Conservation (phyloP, 2,113 vertebrate species). For the Heliornis fulica region DNA sequence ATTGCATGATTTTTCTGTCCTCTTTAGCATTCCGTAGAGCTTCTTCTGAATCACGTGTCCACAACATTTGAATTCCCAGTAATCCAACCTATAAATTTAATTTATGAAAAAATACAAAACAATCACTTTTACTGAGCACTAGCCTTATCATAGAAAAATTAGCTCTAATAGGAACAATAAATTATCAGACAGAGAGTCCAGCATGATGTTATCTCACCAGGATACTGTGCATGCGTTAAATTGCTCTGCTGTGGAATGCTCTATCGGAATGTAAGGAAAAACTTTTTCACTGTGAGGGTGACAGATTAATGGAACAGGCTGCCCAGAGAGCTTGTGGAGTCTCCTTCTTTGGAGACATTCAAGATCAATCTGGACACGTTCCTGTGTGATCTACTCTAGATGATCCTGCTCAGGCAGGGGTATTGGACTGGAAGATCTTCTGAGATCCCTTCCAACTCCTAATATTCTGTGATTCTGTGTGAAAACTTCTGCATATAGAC, state of each 20-base stretch:
- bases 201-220: not conserved
- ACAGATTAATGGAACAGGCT: too few relatives aligned
- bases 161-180: not conserved
- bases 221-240: not conserved
- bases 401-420: too few relatives aligned
- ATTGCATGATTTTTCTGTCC: constrained; percentile 86
- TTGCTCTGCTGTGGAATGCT: not conserved
- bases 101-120: not conserved
- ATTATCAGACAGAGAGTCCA: not conserved
- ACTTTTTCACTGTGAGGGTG: too few relatives aligned
- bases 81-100: constrained; percentile 82
- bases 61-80: constrained; percentile 89
- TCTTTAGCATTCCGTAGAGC: constrained; percentile 82
- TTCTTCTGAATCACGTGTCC: constrained; percentile 87
- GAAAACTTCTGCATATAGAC: not conserved
- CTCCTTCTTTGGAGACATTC: too few relatives aligned
- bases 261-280: too few relatives aligned
- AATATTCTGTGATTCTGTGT: too few relatives aligned
- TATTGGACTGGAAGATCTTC: too few relatives aligned
- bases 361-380: too few relatives aligned
- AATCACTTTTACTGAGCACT: not conserved
- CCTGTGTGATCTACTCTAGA: too few relatives aligned
- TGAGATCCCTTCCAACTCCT: too few relatives aligned
- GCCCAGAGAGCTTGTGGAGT: too few relatives aligned
- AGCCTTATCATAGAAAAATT: not conserved